Conservation (phyloP, 2,797 vertebrate genomes). For the Tauraco hartlaubi region DNA sequence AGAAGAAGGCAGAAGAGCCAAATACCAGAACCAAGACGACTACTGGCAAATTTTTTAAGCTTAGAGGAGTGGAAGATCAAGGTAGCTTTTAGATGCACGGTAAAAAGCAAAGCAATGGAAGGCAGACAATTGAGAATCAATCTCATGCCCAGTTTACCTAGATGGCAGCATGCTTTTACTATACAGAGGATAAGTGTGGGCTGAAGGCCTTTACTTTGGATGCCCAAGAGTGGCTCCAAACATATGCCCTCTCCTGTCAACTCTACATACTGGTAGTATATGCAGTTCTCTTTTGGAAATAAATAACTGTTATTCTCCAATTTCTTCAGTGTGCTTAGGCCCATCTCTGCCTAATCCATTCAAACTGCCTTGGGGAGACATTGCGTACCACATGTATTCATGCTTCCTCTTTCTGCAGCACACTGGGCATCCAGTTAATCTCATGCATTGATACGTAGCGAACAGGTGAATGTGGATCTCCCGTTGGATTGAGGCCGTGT, state of each 20-base stretch:
- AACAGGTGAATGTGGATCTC: neutral
- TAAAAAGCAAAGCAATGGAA: neutral
- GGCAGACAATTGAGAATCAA: neutral
- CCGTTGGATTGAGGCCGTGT: fast-evolving
- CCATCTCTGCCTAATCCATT: neutral
- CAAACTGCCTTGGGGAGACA: neutral
- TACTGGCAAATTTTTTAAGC: neutral
- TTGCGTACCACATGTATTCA: neutral
- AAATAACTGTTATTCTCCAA: neutral
- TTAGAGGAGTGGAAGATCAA: neutral
- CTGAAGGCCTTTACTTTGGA: neutral
- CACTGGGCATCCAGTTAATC: neutral
- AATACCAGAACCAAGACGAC: neutral
- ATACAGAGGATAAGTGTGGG: neutral
- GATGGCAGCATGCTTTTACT: neutral
- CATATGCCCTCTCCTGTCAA: neutral
- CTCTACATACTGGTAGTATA: neutral
- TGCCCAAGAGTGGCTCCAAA: neutral
- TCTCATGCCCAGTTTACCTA: neutral
- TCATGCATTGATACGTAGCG: no score
- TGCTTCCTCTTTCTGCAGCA: neutral
- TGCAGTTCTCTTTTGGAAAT: neutral
- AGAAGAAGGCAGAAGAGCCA: neutral
- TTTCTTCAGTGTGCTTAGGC: neutral
- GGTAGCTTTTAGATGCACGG: neutral